Evolutionary conservation across 1,140 invertebrate genomes (phyloP).

Genomic region (Acromyrmex heyeri): DNA sequence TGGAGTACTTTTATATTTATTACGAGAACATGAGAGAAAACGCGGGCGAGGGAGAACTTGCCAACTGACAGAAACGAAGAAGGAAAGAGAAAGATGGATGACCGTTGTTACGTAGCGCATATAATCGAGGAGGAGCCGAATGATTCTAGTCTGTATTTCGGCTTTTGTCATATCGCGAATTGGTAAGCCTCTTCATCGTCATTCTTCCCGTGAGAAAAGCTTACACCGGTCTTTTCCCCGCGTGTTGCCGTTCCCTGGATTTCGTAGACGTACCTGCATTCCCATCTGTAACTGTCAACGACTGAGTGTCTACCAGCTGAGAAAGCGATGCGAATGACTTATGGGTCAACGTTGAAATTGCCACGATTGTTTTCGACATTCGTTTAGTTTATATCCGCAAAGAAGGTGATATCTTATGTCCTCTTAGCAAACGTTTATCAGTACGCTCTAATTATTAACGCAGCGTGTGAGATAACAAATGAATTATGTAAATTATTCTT

Average conservation of each 20-base stretch:
- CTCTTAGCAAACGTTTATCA: neutral
- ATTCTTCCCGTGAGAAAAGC: neutral
- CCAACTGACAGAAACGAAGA: conserved; percentile 14
- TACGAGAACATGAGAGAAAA: conserved; percentile 73
- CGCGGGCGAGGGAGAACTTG: neutral
- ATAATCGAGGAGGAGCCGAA: conserved; percentile 51
- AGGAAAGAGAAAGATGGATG: conserved; percentile 13
- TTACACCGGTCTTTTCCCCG: neutral
- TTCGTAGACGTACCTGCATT: neutral
- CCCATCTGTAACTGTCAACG: conserved; percentile 52
- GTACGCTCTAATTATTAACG: neutral
- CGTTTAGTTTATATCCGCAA: neutral
- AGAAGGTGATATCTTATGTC: neutral
- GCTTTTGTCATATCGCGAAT: conserved; percentile 75
- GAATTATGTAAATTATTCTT: neutral
- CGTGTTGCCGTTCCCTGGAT: neutral
- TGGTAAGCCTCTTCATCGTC: conserved; percentile 37
- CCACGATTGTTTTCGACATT: neutral
- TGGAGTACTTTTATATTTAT: conserved; percentile 82
- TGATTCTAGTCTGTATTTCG: conserved; percentile 74
- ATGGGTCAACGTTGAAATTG: neutral
- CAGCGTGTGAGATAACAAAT: neutral
- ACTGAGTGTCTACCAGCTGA: neutral
- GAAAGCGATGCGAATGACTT: conserved; percentile 4
- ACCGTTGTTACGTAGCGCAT: conserved; percentile 24